Conservation (phyloP, 2,797 vertebrate species). For the Darevskia mixta region DNA sequence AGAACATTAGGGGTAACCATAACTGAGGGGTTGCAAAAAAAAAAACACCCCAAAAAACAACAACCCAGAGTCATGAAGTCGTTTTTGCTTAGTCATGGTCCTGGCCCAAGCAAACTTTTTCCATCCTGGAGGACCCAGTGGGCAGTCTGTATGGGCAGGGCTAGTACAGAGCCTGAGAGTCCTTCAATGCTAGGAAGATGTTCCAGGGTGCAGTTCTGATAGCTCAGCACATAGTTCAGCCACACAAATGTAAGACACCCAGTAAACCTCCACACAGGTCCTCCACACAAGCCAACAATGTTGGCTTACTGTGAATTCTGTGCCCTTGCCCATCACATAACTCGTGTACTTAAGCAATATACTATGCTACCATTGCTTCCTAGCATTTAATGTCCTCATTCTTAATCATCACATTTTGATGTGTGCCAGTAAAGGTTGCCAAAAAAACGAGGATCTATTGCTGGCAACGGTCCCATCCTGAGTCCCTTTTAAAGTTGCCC, state of each 20-base stretch:
- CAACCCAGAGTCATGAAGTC: not conserved
- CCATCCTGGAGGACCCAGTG: not conserved
- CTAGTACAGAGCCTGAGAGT: not conserved
- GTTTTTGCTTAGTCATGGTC: not conserved
- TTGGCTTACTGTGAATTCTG: not conserved
- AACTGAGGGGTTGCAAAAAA: too few relatives aligned
- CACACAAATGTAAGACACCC: not conserved
- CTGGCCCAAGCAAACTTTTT: not conserved
- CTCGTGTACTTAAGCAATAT: not conserved
- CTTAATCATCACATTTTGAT: not conserved
- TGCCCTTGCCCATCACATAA: not conserved
- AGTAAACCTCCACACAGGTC: not conserved
- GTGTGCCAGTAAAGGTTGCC: not conserved
- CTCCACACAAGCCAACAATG: not conserved
- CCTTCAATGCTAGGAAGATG: not conserved
- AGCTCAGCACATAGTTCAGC: not conserved
- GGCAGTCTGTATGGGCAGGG: not conserved
- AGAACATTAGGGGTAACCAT: too few relatives aligned
- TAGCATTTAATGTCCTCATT: not conserved
- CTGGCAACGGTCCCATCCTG: not conserved
- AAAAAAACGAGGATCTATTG: not conserved
- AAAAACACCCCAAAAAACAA: too few relatives aligned
- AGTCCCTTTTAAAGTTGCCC: not conserved
- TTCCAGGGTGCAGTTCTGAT: not conserved
- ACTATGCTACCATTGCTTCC: not conserved